Evolutionary conservation across 2,888 invertebrate species (phyloP).

Genomic region (Drosophila flavopinicola): DNA sequence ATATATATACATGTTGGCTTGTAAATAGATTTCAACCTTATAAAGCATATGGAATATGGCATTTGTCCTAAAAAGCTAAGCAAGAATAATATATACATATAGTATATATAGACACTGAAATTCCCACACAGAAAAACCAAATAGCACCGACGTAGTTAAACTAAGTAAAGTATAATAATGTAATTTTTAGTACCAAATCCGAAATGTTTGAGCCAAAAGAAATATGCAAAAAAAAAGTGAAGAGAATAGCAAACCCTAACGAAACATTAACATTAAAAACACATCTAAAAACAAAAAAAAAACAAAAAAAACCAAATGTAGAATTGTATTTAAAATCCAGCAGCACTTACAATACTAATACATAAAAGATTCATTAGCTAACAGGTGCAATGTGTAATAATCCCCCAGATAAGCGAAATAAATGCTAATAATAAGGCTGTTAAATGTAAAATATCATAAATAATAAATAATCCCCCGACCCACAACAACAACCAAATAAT

Average conservation of each 20-base stretch:
- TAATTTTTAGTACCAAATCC: constrained; percentile 54
- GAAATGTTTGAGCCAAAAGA: constrained; percentile 54
- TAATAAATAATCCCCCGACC: constrained; percentile 52
- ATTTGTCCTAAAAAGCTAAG: constrained; percentile 29
- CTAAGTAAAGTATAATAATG: constrained; percentile 59
- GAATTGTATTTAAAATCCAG: constrained; percentile 42
- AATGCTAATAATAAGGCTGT: constrained; percentile 83
- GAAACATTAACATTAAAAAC: constrained; percentile 17
- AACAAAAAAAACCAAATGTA: constrained; percentile 23
- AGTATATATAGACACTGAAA: constrained; percentile 10
- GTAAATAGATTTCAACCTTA: constrained; percentile 66
- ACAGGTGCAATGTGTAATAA: constrained; percentile 61
- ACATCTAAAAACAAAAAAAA: constrained; percentile 22
- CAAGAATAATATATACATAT: constrained; percentile 6
- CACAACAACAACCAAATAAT: constrained; percentile 17
- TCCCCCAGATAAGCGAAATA: constrained; percentile 70
- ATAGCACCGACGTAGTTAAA: constrained; percentile 66
- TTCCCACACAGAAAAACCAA: constrained; percentile 24
- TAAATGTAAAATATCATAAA: constrained; percentile 83
- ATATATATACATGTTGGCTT: constrained; percentile 67
- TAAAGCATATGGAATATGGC: constrained; percentile 60
- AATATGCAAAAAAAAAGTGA: background rate
- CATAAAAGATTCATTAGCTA: constrained; percentile 40
- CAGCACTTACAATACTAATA: constrained; percentile 53
- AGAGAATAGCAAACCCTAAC: constrained; percentile 56